phyloP scores from a whole-genome alignment of 53 echinoderm and acorn worm genomes.

The Mesocentrotus franciscanus region DNA sequence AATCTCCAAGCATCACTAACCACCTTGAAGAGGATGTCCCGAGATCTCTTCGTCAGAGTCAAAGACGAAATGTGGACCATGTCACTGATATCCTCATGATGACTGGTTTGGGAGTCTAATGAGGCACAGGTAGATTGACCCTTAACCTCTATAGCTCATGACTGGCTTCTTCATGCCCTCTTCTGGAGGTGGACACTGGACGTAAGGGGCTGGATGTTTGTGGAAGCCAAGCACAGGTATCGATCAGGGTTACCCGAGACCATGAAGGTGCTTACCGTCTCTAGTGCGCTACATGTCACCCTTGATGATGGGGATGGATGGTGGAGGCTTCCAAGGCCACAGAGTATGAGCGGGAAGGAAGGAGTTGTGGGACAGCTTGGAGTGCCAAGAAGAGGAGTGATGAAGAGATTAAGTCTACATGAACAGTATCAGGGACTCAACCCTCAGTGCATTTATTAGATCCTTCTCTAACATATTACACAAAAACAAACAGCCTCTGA shows the following conservation, averaged over 20 bases:
- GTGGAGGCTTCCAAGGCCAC: neutral
- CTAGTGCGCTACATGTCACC: constrained; percentile 27
- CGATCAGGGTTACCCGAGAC: constrained; percentile 30
- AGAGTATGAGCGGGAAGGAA: neutral
- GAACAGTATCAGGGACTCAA: neutral
- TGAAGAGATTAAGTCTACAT: constrained; percentile 28
- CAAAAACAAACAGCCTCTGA: neutral
- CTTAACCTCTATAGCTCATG: neutral
- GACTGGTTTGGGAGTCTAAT: constrained; percentile 23
- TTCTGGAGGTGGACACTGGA: neutral
- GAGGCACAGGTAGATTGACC: neutral
- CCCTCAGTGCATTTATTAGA: neutral
- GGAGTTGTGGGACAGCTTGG: constrained; percentile 7
- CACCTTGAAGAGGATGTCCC: neutral
- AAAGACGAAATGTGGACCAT: constrained; percentile 26
- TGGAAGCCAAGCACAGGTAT: constrained; percentile 30
- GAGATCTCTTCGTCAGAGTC: neutral
- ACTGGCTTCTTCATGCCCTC: neutral
- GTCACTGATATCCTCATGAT: constrained; percentile 22
- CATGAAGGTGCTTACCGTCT: neutral
- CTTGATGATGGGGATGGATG: constrained; percentile 15
- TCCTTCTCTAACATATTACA: neutral
- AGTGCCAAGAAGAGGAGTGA: neutral
- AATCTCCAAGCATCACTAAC: neutral
- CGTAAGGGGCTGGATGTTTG: constrained; percentile 24